Conservation (phyloP, 2,113 vertebrate species). For the Ictidomys tridecemlineatus region DNA sequence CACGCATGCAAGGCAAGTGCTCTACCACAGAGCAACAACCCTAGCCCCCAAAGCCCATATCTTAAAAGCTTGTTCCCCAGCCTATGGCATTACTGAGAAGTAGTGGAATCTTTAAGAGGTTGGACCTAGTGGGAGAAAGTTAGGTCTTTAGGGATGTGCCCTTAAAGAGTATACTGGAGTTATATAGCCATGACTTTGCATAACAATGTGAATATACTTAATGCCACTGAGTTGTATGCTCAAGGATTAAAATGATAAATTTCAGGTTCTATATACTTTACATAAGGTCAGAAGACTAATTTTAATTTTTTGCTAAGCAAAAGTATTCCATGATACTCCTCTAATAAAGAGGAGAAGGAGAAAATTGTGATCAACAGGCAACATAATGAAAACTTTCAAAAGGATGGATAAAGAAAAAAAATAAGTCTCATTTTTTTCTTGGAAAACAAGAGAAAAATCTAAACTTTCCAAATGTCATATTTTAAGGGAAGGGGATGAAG, state of each 20-base stretch:
- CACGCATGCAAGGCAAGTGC: too few relatives aligned
- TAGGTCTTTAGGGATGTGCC: too few relatives aligned
- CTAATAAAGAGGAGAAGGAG: background rate
- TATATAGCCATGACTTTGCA: background rate
- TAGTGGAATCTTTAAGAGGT: too few relatives aligned
- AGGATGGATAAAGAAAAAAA: conserved; percentile 33
- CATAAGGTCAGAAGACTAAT: background rate
- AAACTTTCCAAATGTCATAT: background rate
- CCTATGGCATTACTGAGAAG: too few relatives aligned
- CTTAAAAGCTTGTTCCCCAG: too few relatives aligned
- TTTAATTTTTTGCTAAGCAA: conserved; percentile 38
- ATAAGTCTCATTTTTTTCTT: conserved; percentile 14
- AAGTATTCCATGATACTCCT: background rate
- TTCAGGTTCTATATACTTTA: background rate
- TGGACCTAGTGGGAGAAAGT: too few relatives aligned
- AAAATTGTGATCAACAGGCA: background rate
- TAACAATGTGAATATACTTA: background rate
- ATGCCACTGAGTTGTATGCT: background rate
- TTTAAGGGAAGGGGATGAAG: background rate
- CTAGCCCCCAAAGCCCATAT: too few relatives aligned
- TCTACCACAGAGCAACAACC: too few relatives aligned
- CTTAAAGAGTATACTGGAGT: background rate
- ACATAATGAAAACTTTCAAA: conserved; percentile 40
- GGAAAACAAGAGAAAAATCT: conserved; percentile 21
- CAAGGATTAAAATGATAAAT: background rate